Percentiles rank a stretch among this genome's conserved stretches.
Conservation (phyloP, 1,140 invertebrate genomes). For the Doryteuthis pealeii region DNA sequence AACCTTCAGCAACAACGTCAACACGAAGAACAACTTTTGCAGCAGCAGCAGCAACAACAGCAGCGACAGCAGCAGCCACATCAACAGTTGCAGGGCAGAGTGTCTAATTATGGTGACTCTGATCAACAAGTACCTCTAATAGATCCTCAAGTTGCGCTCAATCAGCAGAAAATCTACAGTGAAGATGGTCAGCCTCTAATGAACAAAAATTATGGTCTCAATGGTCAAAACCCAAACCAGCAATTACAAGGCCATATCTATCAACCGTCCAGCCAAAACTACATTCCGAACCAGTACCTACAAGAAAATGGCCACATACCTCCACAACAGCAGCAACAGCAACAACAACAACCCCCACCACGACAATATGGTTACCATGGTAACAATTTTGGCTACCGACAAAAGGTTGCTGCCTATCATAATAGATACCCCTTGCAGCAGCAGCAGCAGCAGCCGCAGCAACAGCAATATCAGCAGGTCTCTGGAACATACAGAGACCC, state of each 20-base stretch:
- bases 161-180: no score
- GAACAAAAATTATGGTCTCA: no score
- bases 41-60: no score
- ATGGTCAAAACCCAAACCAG: no score
- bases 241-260: background rate
- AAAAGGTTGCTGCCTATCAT: conserved; percentile 6
- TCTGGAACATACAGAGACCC: background rate
- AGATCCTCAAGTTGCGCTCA: no score
- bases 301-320: background rate
- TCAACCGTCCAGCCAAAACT: background rate
- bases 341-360: background rate
- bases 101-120: no score
- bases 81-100: no score
- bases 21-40: no score
- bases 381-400: conserved; percentile 7
- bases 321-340: background rate
- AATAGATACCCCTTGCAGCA: background rate
- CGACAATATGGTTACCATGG: background rate
- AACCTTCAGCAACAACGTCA: no score
- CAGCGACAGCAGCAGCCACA: no score
- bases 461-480: background rate
- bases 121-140: no score
- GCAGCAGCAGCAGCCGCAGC: background rate
- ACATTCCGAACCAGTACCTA: background rate
- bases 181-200: no score